These are phyloP conservation scores for Caenorhabditis elegans DNA, from an alignment of 1,140 invertebrate species.

Conservation along the genomic window DNA sequence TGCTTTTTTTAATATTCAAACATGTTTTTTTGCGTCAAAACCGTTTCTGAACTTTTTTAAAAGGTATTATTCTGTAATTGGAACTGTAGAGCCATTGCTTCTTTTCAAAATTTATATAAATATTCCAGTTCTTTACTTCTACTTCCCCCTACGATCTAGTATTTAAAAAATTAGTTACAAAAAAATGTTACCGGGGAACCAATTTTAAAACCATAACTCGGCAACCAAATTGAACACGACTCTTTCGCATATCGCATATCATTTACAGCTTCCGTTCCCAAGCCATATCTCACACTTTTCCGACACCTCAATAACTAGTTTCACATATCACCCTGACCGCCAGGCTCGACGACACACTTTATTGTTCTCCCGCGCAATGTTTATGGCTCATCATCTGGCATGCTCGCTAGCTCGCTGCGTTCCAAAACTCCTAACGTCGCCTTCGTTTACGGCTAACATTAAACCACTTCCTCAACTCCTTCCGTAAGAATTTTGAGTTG, in stretches of 20 bases:
- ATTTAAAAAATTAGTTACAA: too few species aligned
- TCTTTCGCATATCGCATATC: background rate
- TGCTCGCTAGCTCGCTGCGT: background rate
- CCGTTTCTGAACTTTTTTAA: too few species aligned
- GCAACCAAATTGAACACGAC: too few species aligned
- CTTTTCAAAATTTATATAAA: too few species aligned
- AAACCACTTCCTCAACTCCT: background rate
- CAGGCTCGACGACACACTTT: background rate
- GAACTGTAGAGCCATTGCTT: too few species aligned
- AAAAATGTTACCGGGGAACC: too few species aligned
- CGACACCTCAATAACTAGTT: slow-evolving; percentile 18
- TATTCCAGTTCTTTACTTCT: too few species aligned
- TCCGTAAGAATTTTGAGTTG: background rate
- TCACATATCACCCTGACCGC: background rate
- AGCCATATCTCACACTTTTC: slow-evolving; percentile 25
- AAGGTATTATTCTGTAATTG: too few species aligned
- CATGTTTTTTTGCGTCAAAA: too few species aligned
- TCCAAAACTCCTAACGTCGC: background rate
- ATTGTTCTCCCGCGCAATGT: slow-evolving; percentile 29
- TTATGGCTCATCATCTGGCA: slow-evolving; percentile 29
- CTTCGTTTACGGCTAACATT: slow-evolving; percentile 23
- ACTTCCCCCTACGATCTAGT: too few species aligned
- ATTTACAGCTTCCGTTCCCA: background rate
- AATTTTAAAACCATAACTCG: too few species aligned
- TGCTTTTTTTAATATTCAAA: too few species aligned